Base-by-base conservation (phyloP, 2,113 vertebrate genomes). In the Myrmophylax atrothorax region DNA sequence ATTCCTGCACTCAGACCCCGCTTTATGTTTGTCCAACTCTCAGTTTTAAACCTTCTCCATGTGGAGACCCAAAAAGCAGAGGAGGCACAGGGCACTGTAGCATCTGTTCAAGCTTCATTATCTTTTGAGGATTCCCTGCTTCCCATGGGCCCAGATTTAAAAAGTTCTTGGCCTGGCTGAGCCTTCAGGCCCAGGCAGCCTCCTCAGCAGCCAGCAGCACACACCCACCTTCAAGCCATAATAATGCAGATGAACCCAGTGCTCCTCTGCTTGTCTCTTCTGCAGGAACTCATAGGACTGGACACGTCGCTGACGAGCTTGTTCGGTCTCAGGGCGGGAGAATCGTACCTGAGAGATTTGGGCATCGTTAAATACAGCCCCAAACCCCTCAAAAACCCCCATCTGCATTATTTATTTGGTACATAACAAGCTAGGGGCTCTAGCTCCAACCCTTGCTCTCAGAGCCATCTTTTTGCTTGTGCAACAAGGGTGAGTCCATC, bases 251-350 rank as follows among this genome's bases (percentile, higher is more conserved):
- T 99, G 98, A 59, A 98, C 97, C 99, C 99, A 99, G 18, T 99
- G 99, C 68, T 99, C 99, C 68, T 99, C 99, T 0, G 99, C 99
- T 24, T 99, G 99, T 96, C 99, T 99, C 98, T 99, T 99, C 97
- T 99, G 99, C 90, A 99, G 97, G 96, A 99, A 99, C 95, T 99
- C 99, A 0, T 99, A 99, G 5, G 99, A 99, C 96, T 99, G 99
- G 77, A 98, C 98, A 2, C 99, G 98, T 10, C 99, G 98, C 94
- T 99, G 99, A 6, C 99, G 99, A 62, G 99, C 99, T 95, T 99
- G 99, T 74, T 99, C 99, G 0, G 98, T 98, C 96, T 99, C 99
- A 0, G 99, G 99, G 33, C 99, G 98, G 12, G 99, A 98, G 92
- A 99, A 99, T 68, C 99, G 98, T 67, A 99, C 99, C 99, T 99